These are phyloP conservation scores for Lapara coniferarum DNA, from an alignment of 2,888 invertebrate genomes.

Conservation along the genomic window DNA sequence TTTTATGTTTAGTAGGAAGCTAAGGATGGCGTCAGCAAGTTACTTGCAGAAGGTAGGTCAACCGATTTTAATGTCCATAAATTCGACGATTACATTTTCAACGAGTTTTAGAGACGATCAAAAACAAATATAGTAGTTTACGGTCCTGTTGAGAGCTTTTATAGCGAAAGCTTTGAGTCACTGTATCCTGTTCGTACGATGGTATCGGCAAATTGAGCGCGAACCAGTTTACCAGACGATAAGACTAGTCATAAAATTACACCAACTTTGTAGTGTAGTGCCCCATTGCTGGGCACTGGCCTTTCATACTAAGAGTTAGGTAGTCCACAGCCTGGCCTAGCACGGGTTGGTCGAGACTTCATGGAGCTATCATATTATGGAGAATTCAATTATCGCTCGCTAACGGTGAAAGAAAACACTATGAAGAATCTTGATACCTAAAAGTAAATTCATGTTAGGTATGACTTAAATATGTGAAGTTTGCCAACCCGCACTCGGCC, in stretches of 20 bases:
- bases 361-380: too few relatives aligned
- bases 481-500: too few relatives aligned
- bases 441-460: too few relatives aligned
- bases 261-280: too few relatives aligned
- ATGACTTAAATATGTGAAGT: too few relatives aligned
- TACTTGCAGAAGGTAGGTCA: slow-evolving; percentile 16
- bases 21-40: background rate
- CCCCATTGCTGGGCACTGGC: too few relatives aligned
- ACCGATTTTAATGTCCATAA: slow-evolving; percentile 8
- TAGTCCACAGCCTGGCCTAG: too few relatives aligned
- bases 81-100: slow-evolving; percentile 16
- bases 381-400: too few relatives aligned
- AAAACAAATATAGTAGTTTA: slow-evolving; percentile 24
- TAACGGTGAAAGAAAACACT: too few relatives aligned
- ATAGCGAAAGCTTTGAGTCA: slow-evolving; percentile 22
- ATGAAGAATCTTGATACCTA: too few relatives aligned
- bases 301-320: too few relatives aligned
- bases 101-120: slow-evolving; percentile 19
- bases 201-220: background rate
- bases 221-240: background rate
- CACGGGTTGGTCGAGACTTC: too few relatives aligned
- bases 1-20: background rate
- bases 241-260: background rate
- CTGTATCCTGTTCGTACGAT: slow-evolving; percentile 28
- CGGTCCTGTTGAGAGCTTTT: background rate